Evolutionary conservation across 2,113 vertebrate genomes (phyloP), one percentile per base, ranked within the genome.

Genomic region (Archilochus colubris): DNA sequence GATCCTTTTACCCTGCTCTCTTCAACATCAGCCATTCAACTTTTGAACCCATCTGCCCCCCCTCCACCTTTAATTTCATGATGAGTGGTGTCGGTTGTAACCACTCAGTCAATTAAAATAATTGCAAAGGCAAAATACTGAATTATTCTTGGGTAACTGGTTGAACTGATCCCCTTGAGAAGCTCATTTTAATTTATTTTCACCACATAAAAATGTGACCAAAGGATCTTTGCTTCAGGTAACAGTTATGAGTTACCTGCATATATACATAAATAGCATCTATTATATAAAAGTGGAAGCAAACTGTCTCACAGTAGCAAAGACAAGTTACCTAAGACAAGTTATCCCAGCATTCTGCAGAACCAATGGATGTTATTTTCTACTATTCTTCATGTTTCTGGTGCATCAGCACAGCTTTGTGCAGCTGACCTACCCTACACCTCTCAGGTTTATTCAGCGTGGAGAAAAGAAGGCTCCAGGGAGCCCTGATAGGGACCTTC

Each of bases 261-360:
- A 31, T 6, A 25, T 27, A 28, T 6, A 25, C 21, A 59, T n/a
- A 63, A 89, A 58, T 5, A 84, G 4, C 36, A 84, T 3, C 10
- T 85, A 84, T 66, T 68, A 43, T 1, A 79, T 4, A 64, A 19
- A 69, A 53, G 69, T 6, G 7, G 53, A 91, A 66, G 30, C 2
- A 0, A 38, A 48, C 20, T 0, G 1, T 31, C 16, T 62, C 40
- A 33, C 2, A 44, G 5, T 4, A 74, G 9, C 12, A 4, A 86
- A 18, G 46, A 74, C 25, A 62, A 84, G 17, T 57, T 78, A 84
- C 30, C 10, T 8, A 57, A 44, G 3, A 63, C 18, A 58, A 70
- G 15, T 36, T 75, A 75, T 14, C 12, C 30, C 33, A 82, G 58
- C 20, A 73, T 10, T 59, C 0, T 62, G 31, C 48, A 70, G 13